These are phyloP conservation scores for Rousettus leschenaultii DNA, from an alignment of 2,113 vertebrate species.

Conservation along the genomic window DNA sequence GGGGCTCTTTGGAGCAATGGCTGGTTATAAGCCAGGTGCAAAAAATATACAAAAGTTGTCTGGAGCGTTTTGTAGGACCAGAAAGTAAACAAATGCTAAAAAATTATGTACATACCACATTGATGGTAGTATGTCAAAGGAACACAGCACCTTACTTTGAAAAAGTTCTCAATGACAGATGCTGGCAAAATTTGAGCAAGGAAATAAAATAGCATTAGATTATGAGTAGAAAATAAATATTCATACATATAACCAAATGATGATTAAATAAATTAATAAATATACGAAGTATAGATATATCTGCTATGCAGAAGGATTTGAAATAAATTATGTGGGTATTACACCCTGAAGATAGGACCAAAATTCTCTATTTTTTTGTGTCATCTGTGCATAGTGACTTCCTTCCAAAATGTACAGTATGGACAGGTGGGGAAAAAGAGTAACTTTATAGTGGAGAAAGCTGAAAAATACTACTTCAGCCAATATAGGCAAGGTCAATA, in stretches of 20 bases:
- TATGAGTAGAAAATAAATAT: neutral
- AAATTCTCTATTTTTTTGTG: neutral
- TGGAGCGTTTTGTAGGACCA: neutral
- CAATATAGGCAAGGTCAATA: neutral
- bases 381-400: neutral
- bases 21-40: neutral
- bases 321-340: neutral
- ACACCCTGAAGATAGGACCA: neutral
- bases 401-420: neutral
- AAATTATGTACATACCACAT: neutral
- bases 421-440: neutral
- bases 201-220: neutral
- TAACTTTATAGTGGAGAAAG: neutral
- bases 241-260: neutral
- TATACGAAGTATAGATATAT: neutral
- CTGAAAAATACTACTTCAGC: neutral
- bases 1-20: neutral
- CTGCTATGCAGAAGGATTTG: neutral
- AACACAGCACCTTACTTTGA: neutral
- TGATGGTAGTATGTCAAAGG: neutral
- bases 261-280: neutral
- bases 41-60: neutral
- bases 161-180: neutral
- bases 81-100: neutral
- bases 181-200: neutral